Base-by-base conservation (phyloP, 2,888 invertebrate genomes). In the Holacanthella duospinosa region DNA sequence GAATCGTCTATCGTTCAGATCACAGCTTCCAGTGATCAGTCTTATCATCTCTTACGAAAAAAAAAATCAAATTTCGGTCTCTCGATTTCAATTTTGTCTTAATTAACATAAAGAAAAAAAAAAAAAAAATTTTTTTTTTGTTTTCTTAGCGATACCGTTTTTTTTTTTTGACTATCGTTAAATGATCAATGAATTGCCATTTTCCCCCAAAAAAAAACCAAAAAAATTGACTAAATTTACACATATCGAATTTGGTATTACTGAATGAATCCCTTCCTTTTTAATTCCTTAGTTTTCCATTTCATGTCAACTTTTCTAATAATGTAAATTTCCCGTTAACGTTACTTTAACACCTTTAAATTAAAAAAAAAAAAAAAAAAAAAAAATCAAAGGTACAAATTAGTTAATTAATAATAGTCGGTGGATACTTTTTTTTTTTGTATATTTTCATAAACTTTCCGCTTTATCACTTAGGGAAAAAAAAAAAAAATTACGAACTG, bases 21-120 rank as follows among this genome's bases (percentile, higher is more conserved):
- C 62, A 63, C 65, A 65, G 63, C 58, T 62, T 36, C 44, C 55
- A 65, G 65, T 65, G 65, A 65, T 60, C 62, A 65, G 65, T 65
- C 65, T 65, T 65, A 55, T 27, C 55, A 28, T 55, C 55, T 27
- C 55, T 26, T 55, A 25, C 27, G 27, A 16, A 26, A 53, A 55
- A 19, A 25, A 55, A 55, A 55, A 25, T 55, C 4, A 6, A n/a
- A 28, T 55, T 26, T 55, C 21, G 24, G 29, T 55, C 19, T 48
- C n/a, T n/a, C 48, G 48, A 36, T 36, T 36, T 36, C 9, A 36
- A 36, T 36, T 36, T n/a, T 36, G 36, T 12, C 36, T 36, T 16
- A 16, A 36, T 6, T 12, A 36, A 36, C 36, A 36, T 12, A 36
- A 36, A 6, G 36, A 36, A 6, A 12, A 12, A 6, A 6, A 36